Percentiles rank a stretch among this genome's conserved stretches.
Evolutionary conservation across 2,888 invertebrate genomes (phyloP).

Genomic region (Lysandra bellargus): DNA sequence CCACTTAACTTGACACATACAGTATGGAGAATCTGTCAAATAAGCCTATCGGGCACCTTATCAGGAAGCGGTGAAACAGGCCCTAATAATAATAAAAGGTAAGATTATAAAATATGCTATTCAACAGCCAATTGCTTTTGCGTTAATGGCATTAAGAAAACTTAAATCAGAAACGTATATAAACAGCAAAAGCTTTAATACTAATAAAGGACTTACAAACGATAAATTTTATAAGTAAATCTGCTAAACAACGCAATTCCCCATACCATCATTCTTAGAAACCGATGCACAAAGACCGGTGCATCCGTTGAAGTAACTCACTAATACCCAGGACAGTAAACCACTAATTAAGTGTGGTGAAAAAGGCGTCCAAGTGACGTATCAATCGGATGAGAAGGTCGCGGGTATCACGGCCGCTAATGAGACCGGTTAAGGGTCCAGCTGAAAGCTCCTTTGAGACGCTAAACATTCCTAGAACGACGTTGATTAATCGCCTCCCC

Average conservation of each 20-base stretch:
- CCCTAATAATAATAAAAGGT: not conserved
- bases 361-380: conserved; percentile 68
- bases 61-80: no score
- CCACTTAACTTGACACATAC: no score
- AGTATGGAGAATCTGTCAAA: no score
- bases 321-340: no score
- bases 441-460: conserved; percentile 67
- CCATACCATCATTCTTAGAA: not conserved
- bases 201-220: no score
- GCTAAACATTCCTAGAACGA: conserved; percentile 65
- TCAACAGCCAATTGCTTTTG: not conserved
- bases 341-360: conserved; percentile 61
- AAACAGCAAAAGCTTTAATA: no score
- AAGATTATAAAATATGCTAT: not conserved
- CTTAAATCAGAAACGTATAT: no score
- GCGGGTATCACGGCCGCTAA: conserved; percentile 68
- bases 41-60: no score
- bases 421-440: conserved; percentile 70
- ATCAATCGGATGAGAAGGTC: conserved; percentile 66
- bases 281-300: not conserved
- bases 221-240: no score
- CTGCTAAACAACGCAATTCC: not conserved
- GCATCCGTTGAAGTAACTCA: not conserved
- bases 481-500: conserved; percentile 59
- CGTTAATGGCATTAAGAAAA: no score